Percentiles rank a stretch among this genome's conserved stretches.
phyloP scores from a whole-genome alignment of 2,797 vertebrate species.

The Phylloscopus collybita region DNA sequence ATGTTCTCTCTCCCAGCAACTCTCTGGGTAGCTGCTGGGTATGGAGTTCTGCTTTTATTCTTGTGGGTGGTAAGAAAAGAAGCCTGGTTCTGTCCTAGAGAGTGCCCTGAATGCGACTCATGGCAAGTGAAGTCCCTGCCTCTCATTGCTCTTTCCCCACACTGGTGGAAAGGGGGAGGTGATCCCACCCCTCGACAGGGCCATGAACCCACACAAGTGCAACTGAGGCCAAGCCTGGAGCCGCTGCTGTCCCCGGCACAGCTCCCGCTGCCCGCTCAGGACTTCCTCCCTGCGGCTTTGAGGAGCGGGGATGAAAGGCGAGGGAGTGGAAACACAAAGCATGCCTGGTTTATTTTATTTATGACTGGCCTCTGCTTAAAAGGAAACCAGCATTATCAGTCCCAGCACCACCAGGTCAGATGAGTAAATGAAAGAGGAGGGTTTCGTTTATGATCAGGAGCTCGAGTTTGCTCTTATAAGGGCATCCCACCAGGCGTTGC shows the following conservation, averaged over 20 bases:
- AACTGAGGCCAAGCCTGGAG: neutral
- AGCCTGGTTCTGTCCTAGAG: rapidly evolving
- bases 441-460: slow-evolving; percentile 11
- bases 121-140: neutral
- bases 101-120: rapidly evolving
- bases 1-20: neutral
- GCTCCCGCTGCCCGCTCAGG: neutral
- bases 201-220: neutral
- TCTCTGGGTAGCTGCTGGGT: neutral
- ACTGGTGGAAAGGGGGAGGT: neutral
- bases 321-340: slow-evolving; percentile 33
- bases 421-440: slow-evolving; percentile 41
- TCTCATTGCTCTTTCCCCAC: rapidly evolving
- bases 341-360: slow-evolving; percentile 64
- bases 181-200: rapidly evolving
- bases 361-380: slow-evolving; percentile 48
- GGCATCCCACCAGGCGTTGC: neutral
- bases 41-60: neutral
- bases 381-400: slow-evolving; percentile 53
- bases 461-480: slow-evolving; percentile 41
- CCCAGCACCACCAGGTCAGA: neutral
- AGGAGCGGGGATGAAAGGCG: slow-evolving; percentile 34
- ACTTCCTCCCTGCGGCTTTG: neutral
- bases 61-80: neutral
- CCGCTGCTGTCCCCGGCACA: neutral